Conservation (phyloP, 2,113 vertebrate species). For the Phalacrocorax carbo region DNA sequence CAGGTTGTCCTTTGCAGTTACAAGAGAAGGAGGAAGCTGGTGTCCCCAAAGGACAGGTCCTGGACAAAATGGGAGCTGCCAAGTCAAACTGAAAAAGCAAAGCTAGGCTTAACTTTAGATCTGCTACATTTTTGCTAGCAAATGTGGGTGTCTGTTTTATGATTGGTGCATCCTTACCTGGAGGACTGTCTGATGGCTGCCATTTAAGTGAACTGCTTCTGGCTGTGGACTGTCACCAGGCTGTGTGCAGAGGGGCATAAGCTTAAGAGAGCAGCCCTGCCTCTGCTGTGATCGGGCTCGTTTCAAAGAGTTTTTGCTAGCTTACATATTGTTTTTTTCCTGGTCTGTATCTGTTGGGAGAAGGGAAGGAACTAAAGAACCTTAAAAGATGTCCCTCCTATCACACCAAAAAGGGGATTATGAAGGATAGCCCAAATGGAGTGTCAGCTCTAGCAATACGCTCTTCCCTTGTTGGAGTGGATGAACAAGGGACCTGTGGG, state of each 20-base stretch:
- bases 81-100: background rate
- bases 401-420: background rate
- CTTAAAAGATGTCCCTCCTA: background rate
- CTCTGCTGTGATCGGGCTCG: background rate
- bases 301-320: background rate
- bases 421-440: background rate
- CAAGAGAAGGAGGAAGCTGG: background rate
- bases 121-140: background rate
- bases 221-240: background rate
- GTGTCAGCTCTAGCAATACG: background rate
- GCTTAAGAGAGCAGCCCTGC: background rate
- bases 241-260: background rate
- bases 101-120: background rate
- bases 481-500: background rate
- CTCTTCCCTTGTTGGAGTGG: background rate
- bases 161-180: background rate
- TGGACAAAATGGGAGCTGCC: background rate
- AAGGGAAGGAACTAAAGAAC: background rate
- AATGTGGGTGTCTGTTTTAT: background rate
- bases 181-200: background rate
- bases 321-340: background rate
- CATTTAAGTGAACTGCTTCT: background rate
- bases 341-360: background rate
- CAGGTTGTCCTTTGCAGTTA: background rate
- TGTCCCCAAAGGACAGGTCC: background rate